Base-by-base conservation (phyloP, 2,888 invertebrate species). In the Drosophila atripex region DNA sequence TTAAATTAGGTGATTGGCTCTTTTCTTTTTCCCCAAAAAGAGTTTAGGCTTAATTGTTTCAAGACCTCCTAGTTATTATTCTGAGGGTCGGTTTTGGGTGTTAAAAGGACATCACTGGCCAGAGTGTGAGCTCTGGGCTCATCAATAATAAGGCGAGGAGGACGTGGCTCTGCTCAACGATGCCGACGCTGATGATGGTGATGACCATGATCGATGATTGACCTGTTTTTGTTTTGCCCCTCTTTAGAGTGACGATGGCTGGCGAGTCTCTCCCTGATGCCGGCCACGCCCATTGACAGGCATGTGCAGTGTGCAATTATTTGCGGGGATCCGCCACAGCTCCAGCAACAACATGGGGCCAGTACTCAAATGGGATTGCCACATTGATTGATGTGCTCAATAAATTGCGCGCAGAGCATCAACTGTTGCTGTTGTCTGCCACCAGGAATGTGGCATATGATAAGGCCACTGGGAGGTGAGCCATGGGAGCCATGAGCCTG, bases 121-220 rank as follows among this genome's bases (percentile, higher is more conserved):
- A 9, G 16, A 46, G 30, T 11, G n/a, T 45, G 25, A 61, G 63
- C 63, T 61, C 38, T 23, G 63, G 54, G 76, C 77, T 77, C 85
- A 76, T 83, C 78, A 80, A 80, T 80, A 78, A 86, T 74, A 75
- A 72, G 70, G 54, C 65, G 69, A 75, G 69, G 65, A 75, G 69
- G 73, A 77, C 69, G 70, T 54, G 60, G 53, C 70, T 51, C 65
- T 18, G 38, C 66, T 43, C 51, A 41, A 41, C 50, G 64, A 54
- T 54, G 47, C 35, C 45, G 52, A 25, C 55, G 57, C 51, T 63
- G 60, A 64, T 64, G 65, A 63, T 65, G 53, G 51, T 84, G 88
- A 88, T 89, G 90, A 86, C 89, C 89, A 89, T 89, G 89, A 89
- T 89, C 90, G 89, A 89, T 89, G 90, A 89, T 90, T 90, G 89